Evolutionary conservation across 2,797 vertebrate species (phyloP), one percentile per base, ranked within the genome.

Genomic region (Diplodus sargus): DNA sequence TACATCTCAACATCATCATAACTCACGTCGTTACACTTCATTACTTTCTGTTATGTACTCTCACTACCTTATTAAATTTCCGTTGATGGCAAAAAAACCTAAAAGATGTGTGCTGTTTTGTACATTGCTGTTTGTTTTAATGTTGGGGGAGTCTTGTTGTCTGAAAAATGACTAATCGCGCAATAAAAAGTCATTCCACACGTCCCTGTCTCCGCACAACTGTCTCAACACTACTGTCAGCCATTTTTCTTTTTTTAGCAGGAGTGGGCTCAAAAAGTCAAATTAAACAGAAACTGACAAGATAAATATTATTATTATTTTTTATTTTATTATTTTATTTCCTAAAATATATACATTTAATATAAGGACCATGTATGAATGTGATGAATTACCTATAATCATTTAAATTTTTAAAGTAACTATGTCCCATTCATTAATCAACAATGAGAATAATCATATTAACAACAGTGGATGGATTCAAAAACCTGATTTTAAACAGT

Each of bases 21-120:
- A 90, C 87, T 88, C 79, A 69, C 89, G 76, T 93, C 91, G 90
- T 89, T 70, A 92, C 90, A 86, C 87, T 84, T 90, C 90, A 93
- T 94, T 91, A 84, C 84, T 94, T 94, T 94, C 90, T 93, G 93
- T 94, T 94, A 91, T 94, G 92, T 95, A 94, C 90, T 91, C 90
- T 94, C 93, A 95, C 93, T 86, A 94, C 93, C 93, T 95, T 95
- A 95, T 93, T 95, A 93, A 94, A 95, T 95, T 95, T 96, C 86
- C 47, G 91, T 96, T 94, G 91, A 92, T 95, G 93, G 93, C 94
- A 94, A 95, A 87, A 93, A 88, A 85, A 87, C 39, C 18, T 84
- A 61, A 88, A 88, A 86, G 81, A 86, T 76, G 94, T 95, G 95
- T 95, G 93, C 91, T 94, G 94, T 95, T 95, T 95, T 95, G 94